Evolutionary conservation across 2,888 invertebrate genomes (phyloP), one percentile per base, ranked within the genome.

Genomic region (Deilephila elpenor): DNA sequence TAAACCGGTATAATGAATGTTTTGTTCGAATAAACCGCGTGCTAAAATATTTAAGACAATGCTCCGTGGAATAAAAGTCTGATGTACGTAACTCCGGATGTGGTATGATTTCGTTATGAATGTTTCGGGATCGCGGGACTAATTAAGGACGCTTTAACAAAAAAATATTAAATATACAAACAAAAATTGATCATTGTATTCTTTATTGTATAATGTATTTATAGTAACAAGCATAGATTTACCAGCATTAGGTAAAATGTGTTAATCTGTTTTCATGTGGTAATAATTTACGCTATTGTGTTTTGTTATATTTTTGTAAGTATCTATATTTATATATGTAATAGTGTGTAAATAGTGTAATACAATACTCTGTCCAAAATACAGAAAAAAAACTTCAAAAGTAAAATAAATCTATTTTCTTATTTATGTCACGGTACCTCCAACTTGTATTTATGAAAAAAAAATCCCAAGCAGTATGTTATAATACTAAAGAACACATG

Each of bases 11-110:
- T 11, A 37, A 37, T 25, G 0, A 32, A 56, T 20, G 44, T 51
- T 67, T 44, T 25, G 51, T 17, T 44, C 25, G 44, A 51, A 56
- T n/a, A 56, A 56, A 67, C 51, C 51, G 51, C 67, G 4, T 67
- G 67, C 25, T 67, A 29, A 67, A 67, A 51, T 67, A 67, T 67
- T 67, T 51, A 64, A 64, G 37, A 64, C 64, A 51, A 17, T 67
- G 25, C 67, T 5, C 51, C 17, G 67, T 51, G 51, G 51, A 51
- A 25, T 67, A 11, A 67, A 67, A 51, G 25, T 25, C 14, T 67
- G 17, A 67, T 67, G 17, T 20, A 25, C 25, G 14, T 25, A 25
- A 44, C 64, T 62, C 37, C 56, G 56, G 56, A 56, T 56, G 56
- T n/a, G 19, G 56, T 56, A n/a, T 56, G 19, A 56, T 56, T 37